Conservation (phyloP, 2,888 invertebrate species). For the Agriotes lineatus region DNA sequence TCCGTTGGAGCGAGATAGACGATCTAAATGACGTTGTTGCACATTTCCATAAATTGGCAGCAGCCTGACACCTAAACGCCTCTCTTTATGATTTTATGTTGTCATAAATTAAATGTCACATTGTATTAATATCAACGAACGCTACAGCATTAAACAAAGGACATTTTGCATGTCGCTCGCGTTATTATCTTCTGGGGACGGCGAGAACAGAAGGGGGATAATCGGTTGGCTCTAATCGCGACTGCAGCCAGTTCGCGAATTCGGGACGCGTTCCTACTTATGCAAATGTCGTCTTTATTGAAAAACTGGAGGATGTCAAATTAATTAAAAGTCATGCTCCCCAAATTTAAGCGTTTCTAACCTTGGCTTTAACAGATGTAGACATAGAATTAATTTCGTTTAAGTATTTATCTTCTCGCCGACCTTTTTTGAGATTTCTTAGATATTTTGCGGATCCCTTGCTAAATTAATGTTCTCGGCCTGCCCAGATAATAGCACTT, state of each 20-base stretch:
- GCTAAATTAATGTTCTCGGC: too few relatives aligned
- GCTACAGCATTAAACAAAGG: constrained; percentile 57
- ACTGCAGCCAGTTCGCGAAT: constrained; percentile 51
- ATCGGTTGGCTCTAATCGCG: constrained; percentile 39
- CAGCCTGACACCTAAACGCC: constrained; percentile 49
- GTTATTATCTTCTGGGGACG: constrained; percentile 48
- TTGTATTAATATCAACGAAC: constrained; percentile 56
- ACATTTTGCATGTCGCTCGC: constrained; percentile 56
- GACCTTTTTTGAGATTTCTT: too few relatives aligned
- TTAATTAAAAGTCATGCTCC: constrained; percentile 57
- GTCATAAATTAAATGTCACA: constrained; percentile 60
- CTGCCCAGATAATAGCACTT: too few relatives aligned
- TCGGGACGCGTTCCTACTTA: constrained; percentile 55
- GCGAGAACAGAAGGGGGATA: constrained; percentile 40
- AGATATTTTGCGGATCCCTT: too few relatives aligned
- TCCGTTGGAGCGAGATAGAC: constrained; percentile 12
- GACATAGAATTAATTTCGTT: constrained; percentile 33
- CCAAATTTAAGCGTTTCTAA: constrained; percentile 35
- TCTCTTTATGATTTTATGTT: constrained; percentile 56
- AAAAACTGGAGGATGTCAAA: constrained; percentile 57
- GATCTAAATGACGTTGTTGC: constrained; percentile 29
- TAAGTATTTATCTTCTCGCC: constrained; percentile 8
- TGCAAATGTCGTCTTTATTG: constrained; percentile 55
- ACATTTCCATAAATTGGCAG: constrained; percentile 50
- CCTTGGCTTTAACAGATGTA: constrained; percentile 31